Evolutionary conservation across 1,140 invertebrate species (phyloP), one percentile per base, ranked within the genome.

Genomic region (Dolichoris vasculosae): DNA sequence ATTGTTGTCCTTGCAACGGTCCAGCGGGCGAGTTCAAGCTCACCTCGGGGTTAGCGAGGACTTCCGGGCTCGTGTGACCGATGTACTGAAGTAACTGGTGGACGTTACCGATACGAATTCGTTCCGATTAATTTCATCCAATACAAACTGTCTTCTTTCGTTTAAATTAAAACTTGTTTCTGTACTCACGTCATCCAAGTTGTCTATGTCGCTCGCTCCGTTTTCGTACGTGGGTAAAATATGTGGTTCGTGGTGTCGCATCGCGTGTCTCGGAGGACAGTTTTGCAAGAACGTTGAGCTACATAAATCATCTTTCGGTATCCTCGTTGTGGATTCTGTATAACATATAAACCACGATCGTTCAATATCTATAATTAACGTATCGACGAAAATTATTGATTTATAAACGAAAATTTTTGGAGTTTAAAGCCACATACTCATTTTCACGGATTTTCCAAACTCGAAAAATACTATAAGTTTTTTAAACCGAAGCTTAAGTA

Each of bases 1-100:
- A 92, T 83, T 96, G 95, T 23, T 94, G 90, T 75, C 95, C 94
- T 71, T 97, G 92, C 1, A 96, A 96, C 75, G 96, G 94, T 81
- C 95, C 94, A 32, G 95, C 95, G 3, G 96, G 96, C 55, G 95
- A 95, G 91, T 97, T 97, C 87, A 97, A 93, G 55, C 95, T 94
- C 8, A 95, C 92, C 85, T 96, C 96, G 46, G 95, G 94, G 88
- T 95, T 95, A 82, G 96, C 95, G 82, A 97, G 93, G 89, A 98
- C 98, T 93, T 99, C 98, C 0, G 98, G 97, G 92, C 98, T 99
- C 1, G 97, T 98, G 90, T 97, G 95, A 0, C 97, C 98, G 88
- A 99, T 96, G 91, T 98, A 98, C 88, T 97, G 96, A 55, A 99
- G 92, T 86, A 98, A 93, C 97, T 98, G 32, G 35, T 46, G 23